Base-by-base conservation (phyloP, 2,888 invertebrate genomes). In the Deilephila elpenor region DNA sequence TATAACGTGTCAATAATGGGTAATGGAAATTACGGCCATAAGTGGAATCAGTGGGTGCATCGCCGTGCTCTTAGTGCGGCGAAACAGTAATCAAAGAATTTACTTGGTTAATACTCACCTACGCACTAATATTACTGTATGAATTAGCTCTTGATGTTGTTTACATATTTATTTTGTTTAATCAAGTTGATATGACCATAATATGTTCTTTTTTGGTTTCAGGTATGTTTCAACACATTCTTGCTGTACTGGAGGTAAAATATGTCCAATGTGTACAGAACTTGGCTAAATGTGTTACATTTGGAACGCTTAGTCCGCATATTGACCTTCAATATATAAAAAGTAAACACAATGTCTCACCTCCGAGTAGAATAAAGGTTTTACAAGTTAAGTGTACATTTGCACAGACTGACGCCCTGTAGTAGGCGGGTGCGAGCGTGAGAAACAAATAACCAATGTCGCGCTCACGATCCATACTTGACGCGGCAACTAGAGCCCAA, bases 381-480 rank as follows among this genome's bases (percentile, higher is more conserved):
- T 77, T 78, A 78, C 77, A 78, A 77, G 79, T 76, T 77, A 79
- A 72, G 72, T 72, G 67, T 76, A 75, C 84, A 86, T 90, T 88
- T 87, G 86, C 89, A 83, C 79, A 82, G 81, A 61, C 59, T 67
- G 51, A 75, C 82, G 77, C 74, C 78, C 76, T 77, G 78, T 82
- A 82, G 93, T 93, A 92, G 94, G 94, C 91, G 93, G 90, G 91
- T 91, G 93, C 78, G 87, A 93, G 84, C 94, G 94, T 94, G 94
- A 91, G 94, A 94, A 93, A 88, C 91, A 89, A 91, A 93, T 87
- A 92, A 80, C 80, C 85, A 82, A 80, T 87, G 91, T 88, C 87
- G 86, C 89, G 84, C 88, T 88, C 90, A 90, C 88, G 90, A 86
- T 78, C 84, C 79, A 83, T 78, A 78, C 77, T 78, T 77, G 80